These are phyloP conservation scores for Agriopis aurantiaria DNA, from an alignment of 2,888 invertebrate species.

Conservation along the genomic window DNA sequence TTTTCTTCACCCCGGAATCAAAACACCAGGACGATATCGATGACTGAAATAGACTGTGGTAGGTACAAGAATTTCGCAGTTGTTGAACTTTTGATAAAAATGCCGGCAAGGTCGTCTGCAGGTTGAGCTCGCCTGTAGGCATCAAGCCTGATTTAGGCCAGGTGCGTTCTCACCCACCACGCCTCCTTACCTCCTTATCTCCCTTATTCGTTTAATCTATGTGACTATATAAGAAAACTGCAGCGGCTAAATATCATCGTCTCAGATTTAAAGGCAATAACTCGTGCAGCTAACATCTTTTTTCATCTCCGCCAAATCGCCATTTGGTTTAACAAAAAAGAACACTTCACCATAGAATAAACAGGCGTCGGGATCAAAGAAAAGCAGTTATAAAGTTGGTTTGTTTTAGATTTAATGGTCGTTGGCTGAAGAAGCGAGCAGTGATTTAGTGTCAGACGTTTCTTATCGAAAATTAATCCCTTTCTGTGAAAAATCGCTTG, in stretches of 20 bases:
- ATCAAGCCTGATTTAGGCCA: too few species aligned
- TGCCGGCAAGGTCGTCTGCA: too few species aligned
- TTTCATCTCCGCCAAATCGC: conserved; percentile 18
- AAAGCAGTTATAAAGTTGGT: conserved; percentile 48
- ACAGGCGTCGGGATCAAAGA: conserved; percentile 57
- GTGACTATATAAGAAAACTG: background rate
- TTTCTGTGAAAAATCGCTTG: conserved; percentile 39
- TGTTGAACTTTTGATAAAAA: too few species aligned
- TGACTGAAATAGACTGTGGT: too few species aligned
- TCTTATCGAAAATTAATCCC: conserved; percentile 51
- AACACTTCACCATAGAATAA: conserved; percentile 31
- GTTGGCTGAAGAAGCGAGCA: conserved; percentile 51
- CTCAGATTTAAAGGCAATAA: background rate
- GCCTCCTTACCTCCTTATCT: too few species aligned
- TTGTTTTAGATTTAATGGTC: conserved; percentile 52
- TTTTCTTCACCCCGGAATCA: too few species aligned
- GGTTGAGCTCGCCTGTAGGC: too few species aligned
- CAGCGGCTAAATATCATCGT: background rate
- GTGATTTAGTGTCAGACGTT: conserved; percentile 55
- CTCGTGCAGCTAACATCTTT: conserved; percentile 25
- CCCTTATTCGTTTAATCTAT: too few species aligned
- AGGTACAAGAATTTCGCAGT: too few species aligned
- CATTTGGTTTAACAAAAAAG: conserved; percentile 29
- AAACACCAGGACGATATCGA: too few species aligned
- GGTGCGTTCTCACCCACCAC: too few species aligned